Conservation (phyloP, 2,797 vertebrate genomes). For the Tenualosa thibaudeaui region DNA sequence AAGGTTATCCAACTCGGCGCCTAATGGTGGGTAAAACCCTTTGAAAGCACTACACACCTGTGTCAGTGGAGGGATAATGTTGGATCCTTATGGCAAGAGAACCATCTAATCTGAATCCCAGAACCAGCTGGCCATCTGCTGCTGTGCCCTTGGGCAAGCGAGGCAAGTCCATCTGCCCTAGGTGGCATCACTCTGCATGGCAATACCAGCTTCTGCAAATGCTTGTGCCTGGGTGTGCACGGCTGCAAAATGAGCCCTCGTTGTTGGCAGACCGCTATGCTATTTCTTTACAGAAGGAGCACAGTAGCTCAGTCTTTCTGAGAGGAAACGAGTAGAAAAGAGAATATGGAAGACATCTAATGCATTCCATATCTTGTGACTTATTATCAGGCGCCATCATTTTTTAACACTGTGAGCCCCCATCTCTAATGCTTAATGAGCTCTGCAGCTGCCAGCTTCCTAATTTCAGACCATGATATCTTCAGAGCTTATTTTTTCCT, state of each 20-base stretch:
- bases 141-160: background rate
- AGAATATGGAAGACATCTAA: background rate
- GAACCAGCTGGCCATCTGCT: background rate
- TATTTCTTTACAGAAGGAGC: background rate
- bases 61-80: background rate
- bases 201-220: background rate
- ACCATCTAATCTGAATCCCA: background rate
- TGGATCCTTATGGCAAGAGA: background rate
- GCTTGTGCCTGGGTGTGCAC: background rate
- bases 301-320: background rate
- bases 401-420: background rate
- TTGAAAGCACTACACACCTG: background rate
- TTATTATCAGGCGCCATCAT: background rate
- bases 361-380: background rate
- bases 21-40: slow-evolving; percentile 16
- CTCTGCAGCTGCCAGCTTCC: background rate
- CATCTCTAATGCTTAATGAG: background rate
- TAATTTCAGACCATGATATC: background rate
- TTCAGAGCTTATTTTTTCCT: no score
- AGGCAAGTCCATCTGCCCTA: background rate
- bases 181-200: background rate
- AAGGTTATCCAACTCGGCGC: background rate
- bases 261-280: background rate
- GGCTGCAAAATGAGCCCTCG: background rate
- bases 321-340: background rate